A percentile compares a stretch with the other conserved stretches of the same genome.
phyloP scores from a whole-genome alignment of 2,113 vertebrate species.

The Hemibagrus wyckioides region DNA sequence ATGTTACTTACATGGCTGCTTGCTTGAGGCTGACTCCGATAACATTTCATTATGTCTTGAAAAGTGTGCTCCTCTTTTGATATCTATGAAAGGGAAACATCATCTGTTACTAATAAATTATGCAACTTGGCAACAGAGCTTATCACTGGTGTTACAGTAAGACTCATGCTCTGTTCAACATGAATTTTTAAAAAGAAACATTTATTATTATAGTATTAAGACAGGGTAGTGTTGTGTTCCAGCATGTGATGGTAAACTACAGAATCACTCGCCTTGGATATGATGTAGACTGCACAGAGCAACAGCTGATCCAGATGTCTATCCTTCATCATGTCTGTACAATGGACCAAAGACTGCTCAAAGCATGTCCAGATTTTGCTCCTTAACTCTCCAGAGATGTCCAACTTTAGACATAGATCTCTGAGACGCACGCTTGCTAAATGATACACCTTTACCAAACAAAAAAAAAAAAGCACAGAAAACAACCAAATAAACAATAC shows the following conservation, averaged over 20 bases:
- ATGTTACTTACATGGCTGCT: constrained; percentile 86
- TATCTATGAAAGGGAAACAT: constrained; percentile 73
- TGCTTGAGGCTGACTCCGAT: constrained; percentile 96
- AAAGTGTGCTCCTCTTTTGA: constrained; percentile 93
- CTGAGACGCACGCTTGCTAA: constrained; percentile 91
- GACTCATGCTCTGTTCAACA: background rate
- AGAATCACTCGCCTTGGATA: constrained; percentile 80
- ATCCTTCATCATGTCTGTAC: constrained; percentile 87
- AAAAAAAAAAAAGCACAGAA: background rate
- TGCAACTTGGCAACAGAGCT: background rate
- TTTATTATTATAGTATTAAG: background rate
- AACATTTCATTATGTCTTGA: constrained; percentile 98
- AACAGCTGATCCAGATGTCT: constrained; percentile 95
- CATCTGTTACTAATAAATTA: background rate
- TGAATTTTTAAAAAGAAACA: background rate
- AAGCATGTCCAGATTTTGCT: constrained; percentile 97
- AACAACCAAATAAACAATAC: background rate
- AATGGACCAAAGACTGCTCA: constrained; percentile 87
- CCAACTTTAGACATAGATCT: constrained; percentile 88
- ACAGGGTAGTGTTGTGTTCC: background rate
- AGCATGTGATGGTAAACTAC: background rate
- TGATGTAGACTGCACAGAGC: constrained; percentile 92
- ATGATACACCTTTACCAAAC: constrained; percentile 85
- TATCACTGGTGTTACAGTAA: background rate
- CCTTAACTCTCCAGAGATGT: constrained; percentile 86